phyloP scores from a whole-genome alignment of 2,113 vertebrate species.

The Grallaria varia region DNA sequence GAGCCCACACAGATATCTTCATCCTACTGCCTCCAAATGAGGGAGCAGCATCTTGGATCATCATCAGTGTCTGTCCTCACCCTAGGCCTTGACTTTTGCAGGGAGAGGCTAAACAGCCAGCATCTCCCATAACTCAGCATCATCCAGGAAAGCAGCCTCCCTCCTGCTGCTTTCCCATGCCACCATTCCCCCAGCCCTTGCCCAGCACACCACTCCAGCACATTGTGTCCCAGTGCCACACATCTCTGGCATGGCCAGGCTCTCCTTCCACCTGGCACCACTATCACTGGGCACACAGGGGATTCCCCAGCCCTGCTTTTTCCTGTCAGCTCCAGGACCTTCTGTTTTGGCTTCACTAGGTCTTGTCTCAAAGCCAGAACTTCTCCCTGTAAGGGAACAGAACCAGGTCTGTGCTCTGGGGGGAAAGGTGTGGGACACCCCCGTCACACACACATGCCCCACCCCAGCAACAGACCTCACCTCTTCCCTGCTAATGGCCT shows the following conservation, averaged over 20 bases:
- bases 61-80: not conserved
- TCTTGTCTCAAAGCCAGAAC: not conserved
- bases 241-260: not conserved
- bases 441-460: not conserved
- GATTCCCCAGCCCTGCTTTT: not conserved
- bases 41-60: not conserved
- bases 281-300: rapidly evolving
- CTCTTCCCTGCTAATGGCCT: conserved; percentile 59
- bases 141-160: not conserved
- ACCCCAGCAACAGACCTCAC: not conserved
- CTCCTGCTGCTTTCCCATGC: not conserved
- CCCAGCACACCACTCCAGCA: not conserved
- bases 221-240: not conserved
- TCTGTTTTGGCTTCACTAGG: not conserved
- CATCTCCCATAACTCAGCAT: not conserved
- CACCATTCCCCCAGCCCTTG: rapidly evolving
- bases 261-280: not conserved
- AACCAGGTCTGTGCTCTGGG: not conserved
- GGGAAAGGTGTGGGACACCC: not conserved
- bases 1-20: not conserved
- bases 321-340: not conserved
- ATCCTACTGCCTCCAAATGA: not conserved
- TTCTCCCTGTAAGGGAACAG: not conserved
- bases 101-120: not conserved
- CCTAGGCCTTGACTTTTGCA: not conserved